A percentile compares a stretch with the other conserved stretches of the same genome.
Conservation (phyloP, 2,888 invertebrate genomes). For the Athalia circularis region DNA sequence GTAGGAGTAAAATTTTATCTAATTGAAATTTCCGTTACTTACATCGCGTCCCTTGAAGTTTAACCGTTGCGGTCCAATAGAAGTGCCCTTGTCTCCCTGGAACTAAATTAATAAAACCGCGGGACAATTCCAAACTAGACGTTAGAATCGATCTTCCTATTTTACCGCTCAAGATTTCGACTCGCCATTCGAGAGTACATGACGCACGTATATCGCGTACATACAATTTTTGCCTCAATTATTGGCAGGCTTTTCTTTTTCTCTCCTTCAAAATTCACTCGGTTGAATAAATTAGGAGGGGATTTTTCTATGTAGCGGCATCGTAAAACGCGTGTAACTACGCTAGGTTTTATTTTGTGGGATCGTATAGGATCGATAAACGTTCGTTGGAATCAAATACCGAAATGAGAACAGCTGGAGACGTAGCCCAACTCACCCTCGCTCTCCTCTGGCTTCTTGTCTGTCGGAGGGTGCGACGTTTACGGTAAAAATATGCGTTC, state of each 20-base stretch:
- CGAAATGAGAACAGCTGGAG: constrained; percentile 37
- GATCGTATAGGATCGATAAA: constrained; percentile 23
- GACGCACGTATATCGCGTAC: no score
- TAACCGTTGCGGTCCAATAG: neutral
- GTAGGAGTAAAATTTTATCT: constrained; percentile 26
- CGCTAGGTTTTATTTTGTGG: neutral
- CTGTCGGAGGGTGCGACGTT: constrained; percentile 40
- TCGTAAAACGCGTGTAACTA: no score
- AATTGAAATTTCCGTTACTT: constrained; percentile 33
- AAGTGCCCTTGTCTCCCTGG: neutral
- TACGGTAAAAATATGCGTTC: constrained; percentile 8
- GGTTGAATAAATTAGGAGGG: no score
- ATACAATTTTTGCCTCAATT: no score
- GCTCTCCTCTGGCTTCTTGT: constrained; percentile 38
- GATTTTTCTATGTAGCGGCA: no score
- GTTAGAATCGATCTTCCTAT: no score
- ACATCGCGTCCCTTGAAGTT: neutral
- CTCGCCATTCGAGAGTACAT: no score
- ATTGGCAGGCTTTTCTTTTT: no score
- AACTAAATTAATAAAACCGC: neutral
- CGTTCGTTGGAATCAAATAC: constrained; percentile 24
- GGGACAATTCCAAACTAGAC: neutral
- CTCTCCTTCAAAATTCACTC: no score
- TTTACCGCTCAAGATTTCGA: no score
- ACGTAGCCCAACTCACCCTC: constrained; percentile 24